A percentile compares a stretch with the other conserved stretches of the same genome.
Evolutionary conservation across 2,113 vertebrate genomes (phyloP).

Genomic region (Coryphaenoides rupestris): DNA sequence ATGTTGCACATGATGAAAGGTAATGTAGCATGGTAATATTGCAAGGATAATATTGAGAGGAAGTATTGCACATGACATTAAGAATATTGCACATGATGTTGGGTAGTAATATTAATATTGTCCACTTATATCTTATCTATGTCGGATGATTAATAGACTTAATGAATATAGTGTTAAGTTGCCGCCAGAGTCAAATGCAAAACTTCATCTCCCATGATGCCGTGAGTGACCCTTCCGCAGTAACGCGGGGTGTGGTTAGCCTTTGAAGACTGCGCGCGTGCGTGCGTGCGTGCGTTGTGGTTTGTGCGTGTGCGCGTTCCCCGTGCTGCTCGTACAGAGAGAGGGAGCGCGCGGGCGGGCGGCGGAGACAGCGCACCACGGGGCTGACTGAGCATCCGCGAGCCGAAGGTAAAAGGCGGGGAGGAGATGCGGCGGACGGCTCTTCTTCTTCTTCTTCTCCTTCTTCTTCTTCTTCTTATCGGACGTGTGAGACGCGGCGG

Average conservation of each 20-base stretch:
- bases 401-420: constrained; percentile 22
- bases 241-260: constrained; percentile 64
- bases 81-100: no score
- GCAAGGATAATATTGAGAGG: no score
- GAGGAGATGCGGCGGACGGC: constrained; percentile 36
- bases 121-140: no score
- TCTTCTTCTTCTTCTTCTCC: no score
- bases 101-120: no score
- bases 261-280: constrained; percentile 13
- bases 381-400: constrained; percentile 53
- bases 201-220: constrained; percentile 62
- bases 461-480: no score
- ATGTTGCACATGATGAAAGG: no score
- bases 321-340: neutral
- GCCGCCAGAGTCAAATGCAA: no score
- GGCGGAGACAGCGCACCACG: constrained; percentile 21
- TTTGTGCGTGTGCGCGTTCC: constrained; percentile 12
- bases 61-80: no score
- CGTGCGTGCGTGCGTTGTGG: neutral
- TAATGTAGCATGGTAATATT: no score
- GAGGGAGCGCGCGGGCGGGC: constrained; percentile 30
- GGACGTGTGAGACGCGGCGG: neutral
- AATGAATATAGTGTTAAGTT: neutral
- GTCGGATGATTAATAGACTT: no score
- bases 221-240: constrained; percentile 58